Evolutionary conservation across 2,797 vertebrate genomes (phyloP).

Genomic region (Lemur catta): DNA sequence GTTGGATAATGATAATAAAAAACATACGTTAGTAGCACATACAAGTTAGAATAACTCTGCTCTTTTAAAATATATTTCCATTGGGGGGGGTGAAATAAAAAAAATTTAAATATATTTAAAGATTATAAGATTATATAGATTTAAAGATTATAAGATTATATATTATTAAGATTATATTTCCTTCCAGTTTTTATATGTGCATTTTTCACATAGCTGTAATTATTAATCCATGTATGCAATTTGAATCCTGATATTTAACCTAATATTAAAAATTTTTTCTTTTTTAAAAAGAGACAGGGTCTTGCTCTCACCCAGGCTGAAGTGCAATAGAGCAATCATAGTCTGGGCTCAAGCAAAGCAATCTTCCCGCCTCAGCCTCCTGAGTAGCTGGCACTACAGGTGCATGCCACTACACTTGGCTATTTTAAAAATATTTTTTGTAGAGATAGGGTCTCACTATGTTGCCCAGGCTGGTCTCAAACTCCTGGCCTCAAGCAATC

Average conservation of each 20-base stretch:
- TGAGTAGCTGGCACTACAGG: background rate
- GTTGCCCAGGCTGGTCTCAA: background rate
- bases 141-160: too few relatives aligned
- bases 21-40: background rate
- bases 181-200: background rate
- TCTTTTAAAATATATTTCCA: background rate
- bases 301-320: background rate
- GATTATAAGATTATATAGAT: too few relatives aligned
- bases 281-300: background rate
- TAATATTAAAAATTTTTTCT: background rate
- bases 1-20: background rate
- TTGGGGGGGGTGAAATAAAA: too few relatives aligned
- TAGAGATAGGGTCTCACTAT: background rate
- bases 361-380: background rate
- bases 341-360: background rate
- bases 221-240: background rate
- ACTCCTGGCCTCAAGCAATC: background rate
- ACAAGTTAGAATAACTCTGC: background rate
- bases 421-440: background rate
- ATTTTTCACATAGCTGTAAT: background rate
- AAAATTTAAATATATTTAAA: background rate
- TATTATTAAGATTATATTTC: too few relatives aligned
- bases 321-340: background rate
- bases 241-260: background rate
- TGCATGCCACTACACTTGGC: background rate